phyloP scores from a whole-genome alignment of 1,140 invertebrate genomes.

The Rhopalosiphum padi region DNA sequence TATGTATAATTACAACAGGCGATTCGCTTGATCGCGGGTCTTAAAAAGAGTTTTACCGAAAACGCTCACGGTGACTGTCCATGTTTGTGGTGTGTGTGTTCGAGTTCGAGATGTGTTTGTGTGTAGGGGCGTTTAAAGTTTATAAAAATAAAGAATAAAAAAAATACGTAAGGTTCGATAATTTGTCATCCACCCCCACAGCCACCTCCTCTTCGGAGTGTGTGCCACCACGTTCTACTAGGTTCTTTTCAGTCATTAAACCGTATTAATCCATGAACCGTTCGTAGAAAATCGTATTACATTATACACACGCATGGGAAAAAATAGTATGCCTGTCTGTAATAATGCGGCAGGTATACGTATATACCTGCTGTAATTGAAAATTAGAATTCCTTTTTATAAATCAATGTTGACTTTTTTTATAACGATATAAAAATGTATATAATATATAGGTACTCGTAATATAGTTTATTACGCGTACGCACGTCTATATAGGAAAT shows the following conservation, averaged over 20 bases:
- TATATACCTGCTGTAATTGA: background rate
- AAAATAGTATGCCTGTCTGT: background rate
- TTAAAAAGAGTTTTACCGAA: slow-evolving; percentile 7
- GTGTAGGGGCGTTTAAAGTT: background rate
- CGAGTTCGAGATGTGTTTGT: background rate
- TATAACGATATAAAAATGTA: background rate
- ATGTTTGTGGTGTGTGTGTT: background rate
- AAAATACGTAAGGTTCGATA: background rate
- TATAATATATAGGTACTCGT: no score
- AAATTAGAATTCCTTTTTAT: background rate
- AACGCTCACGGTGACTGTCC: background rate
- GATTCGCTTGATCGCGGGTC: background rate
- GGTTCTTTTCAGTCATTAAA: slow-evolving; percentile 42
- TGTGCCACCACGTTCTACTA: background rate
- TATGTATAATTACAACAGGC: background rate
- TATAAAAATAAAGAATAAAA: background rate
- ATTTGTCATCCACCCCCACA: background rate
- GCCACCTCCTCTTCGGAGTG: no score
- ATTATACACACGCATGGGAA: slow-evolving; percentile 25
- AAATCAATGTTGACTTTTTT: slow-evolving; percentile 4
- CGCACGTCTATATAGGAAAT: background rate
- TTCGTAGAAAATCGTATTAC: slow-evolving; percentile 25
- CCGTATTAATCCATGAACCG: slow-evolving; percentile 35
- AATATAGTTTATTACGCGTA: background rate
- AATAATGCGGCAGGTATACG: background rate